Conservation (phyloP, 2,797 vertebrate genomes). For the Acanthiza pusilla region DNA sequence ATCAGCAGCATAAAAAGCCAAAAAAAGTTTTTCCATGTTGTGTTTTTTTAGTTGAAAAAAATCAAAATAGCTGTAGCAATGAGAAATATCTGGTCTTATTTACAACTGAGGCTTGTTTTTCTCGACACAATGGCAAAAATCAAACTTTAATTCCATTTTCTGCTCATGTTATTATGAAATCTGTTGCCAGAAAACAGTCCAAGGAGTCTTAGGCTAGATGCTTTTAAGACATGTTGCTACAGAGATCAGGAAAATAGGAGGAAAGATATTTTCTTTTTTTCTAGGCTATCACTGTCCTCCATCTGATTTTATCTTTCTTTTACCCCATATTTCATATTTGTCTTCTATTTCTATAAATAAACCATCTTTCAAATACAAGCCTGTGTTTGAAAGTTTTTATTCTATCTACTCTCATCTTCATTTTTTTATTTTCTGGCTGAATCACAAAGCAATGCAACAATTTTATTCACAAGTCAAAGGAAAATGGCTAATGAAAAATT, state of each 20-base stretch:
- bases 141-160: not conserved
- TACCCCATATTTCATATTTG: not conserved
- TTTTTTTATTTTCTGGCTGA: not conserved
- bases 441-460: not conserved
- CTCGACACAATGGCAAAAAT: not conserved
- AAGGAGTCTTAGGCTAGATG: not conserved
- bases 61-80: not conserved
- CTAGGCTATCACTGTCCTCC: not conserved
- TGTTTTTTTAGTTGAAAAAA: not conserved
- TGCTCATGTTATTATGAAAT: not conserved
- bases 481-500: not conserved
- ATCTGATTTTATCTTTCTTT: not conserved
- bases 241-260: not conserved
- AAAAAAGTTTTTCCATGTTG: not conserved
- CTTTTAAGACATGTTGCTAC: not conserved
- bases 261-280: not conserved
- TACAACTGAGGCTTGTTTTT: not conserved
- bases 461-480: not conserved
- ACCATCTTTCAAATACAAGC: not conserved
- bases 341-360: not conserved
- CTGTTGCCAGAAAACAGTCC: not conserved
- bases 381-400: not conserved
- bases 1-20: not conserved
- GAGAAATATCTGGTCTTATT: not conserved
- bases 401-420: not conserved